Base-by-base conservation (phyloP, 2,113 vertebrate genomes). In the Scatophagus argus region DNA sequence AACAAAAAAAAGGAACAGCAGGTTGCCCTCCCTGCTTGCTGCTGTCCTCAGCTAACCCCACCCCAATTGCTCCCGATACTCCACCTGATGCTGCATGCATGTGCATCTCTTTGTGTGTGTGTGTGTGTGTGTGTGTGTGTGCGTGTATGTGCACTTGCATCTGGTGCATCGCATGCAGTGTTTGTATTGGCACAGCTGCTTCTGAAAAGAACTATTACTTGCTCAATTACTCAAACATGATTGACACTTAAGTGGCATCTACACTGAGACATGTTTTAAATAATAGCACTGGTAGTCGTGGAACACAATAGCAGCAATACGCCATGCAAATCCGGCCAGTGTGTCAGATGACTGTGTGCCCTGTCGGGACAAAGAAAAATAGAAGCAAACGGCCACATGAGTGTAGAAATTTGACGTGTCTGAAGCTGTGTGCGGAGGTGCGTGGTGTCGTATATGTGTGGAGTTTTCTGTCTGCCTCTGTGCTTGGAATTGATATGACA, bases 401-500 rank as follows among this genome's bases (percentile, higher is more conserved):
- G 67, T 43, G 25, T 9, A 38, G 41, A 63, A 71, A 72, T 70
- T 44, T 70, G 73, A 66, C 67, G 16, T 51, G 34, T 62, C 36
- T 16, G 16, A 38, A 1, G 34, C 19, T 60, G 62, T n/a, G 21
- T 56, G 47, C 67, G 46, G 43, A 46, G 36, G 55, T 68, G 70
- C 34, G 5, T 49, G 65, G 13, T 10, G 21, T 60, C n/a, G 16
- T 31, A 11, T n/a, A 0, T 55, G 81, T 75, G 41, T 76, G 64
- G 47, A 44, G 58, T 39, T 52, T 44, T 36, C 43, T 47, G 77
- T 78, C 73, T 85, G 41, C 49, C 61, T 77, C 61, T 62, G 66
- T 54, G 65, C 72, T 68, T 86, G 77, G 76, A 69, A 72, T 76
- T 76, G 43, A 71, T 58, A 67, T 85, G 81, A 79, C 87, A 66